A percentile compares a stretch with the other conserved stretches of the same genome.
Conservation (phyloP, 2,113 vertebrate genomes). For the Ammodytes marinus region DNA sequence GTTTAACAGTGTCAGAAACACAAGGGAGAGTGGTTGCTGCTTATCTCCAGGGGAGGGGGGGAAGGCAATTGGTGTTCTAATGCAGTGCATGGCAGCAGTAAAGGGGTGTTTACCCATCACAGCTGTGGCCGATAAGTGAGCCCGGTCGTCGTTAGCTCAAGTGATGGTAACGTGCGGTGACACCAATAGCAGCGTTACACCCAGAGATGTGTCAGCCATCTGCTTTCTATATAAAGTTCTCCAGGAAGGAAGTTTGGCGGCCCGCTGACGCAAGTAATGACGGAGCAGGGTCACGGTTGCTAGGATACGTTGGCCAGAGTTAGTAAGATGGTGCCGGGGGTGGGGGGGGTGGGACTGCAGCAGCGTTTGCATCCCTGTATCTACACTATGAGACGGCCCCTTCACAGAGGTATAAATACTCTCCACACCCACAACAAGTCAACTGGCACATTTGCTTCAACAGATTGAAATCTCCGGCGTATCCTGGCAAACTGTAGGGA, state of each 20-base stretch:
- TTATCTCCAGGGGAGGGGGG: constrained; percentile 8
- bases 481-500: constrained; percentile 35
- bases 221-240: constrained; percentile 81
- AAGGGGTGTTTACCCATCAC: constrained; percentile 56
- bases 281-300: constrained; percentile 74
- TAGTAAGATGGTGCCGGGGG: constrained; percentile 50
- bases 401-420: constrained; percentile 60
- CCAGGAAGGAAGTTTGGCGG: constrained; percentile 71
- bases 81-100: not conserved
- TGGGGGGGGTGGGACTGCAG: constrained; percentile 45
- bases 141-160: not conserved
- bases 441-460: constrained; percentile 43
- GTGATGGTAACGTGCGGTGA: constrained; percentile 43
- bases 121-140: constrained; percentile 42
- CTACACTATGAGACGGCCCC: constrained; percentile 47
- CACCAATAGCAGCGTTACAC: constrained; percentile 15
- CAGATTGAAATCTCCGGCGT: constrained; percentile 47
- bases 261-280: constrained; percentile 71
- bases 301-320: constrained; percentile 74
- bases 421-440: constrained; percentile 59
- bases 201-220: constrained; percentile 66
- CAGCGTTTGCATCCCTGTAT: constrained; percentile 57
- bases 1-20: constrained; percentile 15
- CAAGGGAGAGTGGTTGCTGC: constrained; percentile 25
- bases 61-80: constrained; percentile 31